These are phyloP conservation scores for Hassar affinis DNA, from an alignment of 2,113 vertebrate genomes.

Conservation along the genomic window DNA sequence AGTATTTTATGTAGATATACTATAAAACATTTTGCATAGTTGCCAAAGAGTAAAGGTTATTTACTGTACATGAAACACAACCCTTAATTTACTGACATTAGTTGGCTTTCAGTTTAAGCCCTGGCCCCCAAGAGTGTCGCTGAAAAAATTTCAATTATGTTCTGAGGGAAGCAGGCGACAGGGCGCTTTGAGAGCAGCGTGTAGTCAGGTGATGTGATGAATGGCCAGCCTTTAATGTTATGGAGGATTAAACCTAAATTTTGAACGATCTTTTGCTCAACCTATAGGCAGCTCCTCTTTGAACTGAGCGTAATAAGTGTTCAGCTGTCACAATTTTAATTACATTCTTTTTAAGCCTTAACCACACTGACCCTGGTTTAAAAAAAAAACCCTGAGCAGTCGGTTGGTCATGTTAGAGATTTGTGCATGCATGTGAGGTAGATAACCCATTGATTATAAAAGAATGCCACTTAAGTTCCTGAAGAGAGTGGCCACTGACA, in stretches of 20 bases:
- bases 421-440: slow-evolving; percentile 39
- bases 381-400: slow-evolving; percentile 50
- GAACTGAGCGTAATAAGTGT: slow-evolving; percentile 73
- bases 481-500: slow-evolving; percentile 67
- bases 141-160: slow-evolving; percentile 71
- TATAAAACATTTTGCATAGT: neutral
- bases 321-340: slow-evolving; percentile 77
- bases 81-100: slow-evolving; percentile 67
- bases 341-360: slow-evolving; percentile 76
- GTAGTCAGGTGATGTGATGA: slow-evolving; percentile 74
- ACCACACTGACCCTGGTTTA: slow-evolving; percentile 64
- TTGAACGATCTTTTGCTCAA: slow-evolving; percentile 69
- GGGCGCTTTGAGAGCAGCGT: slow-evolving; percentile 68
- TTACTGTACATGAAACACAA: slow-evolving; percentile 48
- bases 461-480: slow-evolving; percentile 68
- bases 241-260: slow-evolving; percentile 78
- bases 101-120: slow-evolving; percentile 66
- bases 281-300: slow-evolving; percentile 74
- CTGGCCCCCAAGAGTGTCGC: slow-evolving; percentile 57
- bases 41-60: slow-evolving; percentile 28
- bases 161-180: slow-evolving; percentile 62
- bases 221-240: slow-evolving; percentile 76
- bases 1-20: too few relatives aligned
- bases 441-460: slow-evolving; percentile 74
- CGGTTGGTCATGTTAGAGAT: slow-evolving; percentile 62